These are phyloP conservation scores for Teleopsis dalmanni DNA, from an alignment of 1,140 invertebrate genomes.

Conservation along the genomic window DNA sequence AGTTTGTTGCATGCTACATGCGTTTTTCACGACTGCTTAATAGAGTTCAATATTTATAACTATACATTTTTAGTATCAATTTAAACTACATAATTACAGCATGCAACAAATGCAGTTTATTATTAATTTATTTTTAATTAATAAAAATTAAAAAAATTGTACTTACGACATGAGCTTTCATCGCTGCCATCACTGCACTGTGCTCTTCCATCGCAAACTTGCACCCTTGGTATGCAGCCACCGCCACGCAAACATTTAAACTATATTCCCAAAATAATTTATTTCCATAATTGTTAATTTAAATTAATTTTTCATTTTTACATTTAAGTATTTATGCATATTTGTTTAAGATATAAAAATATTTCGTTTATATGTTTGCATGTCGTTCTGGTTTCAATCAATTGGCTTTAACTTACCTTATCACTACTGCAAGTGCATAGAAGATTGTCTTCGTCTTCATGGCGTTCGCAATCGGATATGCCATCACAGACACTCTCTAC, in stretches of 20 bases:
- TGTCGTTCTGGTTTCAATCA: neutral
- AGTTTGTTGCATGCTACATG: too few relatives aligned
- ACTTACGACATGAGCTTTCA: conserved; percentile 57
- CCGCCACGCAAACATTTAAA: conserved; percentile 43
- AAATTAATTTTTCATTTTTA: too few relatives aligned
- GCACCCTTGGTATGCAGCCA: conserved; percentile 45
- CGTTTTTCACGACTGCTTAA: too few relatives aligned
- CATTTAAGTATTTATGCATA: too few relatives aligned
- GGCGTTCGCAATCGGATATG: conserved; percentile 67
- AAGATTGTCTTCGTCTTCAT: conserved; percentile 65
- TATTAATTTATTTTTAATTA: neutral
- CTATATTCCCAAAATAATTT: conserved; percentile 18
- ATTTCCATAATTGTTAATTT: neutral
- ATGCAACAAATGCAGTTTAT: neutral
- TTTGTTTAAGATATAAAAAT: neutral
- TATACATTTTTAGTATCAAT: neutral
- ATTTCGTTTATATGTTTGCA: neutral
- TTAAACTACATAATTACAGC: neutral
- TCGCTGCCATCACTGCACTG: conserved; percentile 70
- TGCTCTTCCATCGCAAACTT: conserved; percentile 57
- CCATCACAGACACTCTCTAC: conserved; percentile 65
- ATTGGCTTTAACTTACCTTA: conserved; percentile 28
- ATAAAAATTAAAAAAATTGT: conserved; percentile 2
- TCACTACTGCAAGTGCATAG: conserved; percentile 45
- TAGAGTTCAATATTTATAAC: neutral